A percentile compares a stretch with the other conserved stretches of the same genome.
These are phyloP conservation scores for Orthosia cruda DNA, from an alignment of 2,888 invertebrate genomes.

Conservation along the genomic window DNA sequence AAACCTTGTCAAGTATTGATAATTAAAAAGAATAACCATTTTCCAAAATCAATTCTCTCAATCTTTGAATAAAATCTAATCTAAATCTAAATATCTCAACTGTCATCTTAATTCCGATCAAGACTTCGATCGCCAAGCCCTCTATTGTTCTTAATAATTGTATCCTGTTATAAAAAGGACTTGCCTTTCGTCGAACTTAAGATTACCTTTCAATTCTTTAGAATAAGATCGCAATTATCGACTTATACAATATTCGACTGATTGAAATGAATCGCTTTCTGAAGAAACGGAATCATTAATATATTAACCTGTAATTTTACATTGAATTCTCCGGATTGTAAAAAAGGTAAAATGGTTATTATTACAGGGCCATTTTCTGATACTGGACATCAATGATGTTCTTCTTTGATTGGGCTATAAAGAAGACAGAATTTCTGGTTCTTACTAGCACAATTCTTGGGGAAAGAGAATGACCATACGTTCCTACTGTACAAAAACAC, in stretches of 20 bases:
- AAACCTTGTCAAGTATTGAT: no score
- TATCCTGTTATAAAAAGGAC: conserved; percentile 6
- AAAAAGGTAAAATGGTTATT: background rate
- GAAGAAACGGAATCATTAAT: conserved; percentile 18
- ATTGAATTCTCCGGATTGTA: conserved; percentile 6
- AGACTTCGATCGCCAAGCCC: background rate
- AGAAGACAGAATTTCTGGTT: background rate
- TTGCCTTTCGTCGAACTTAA: background rate
- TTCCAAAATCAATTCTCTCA: background rate
- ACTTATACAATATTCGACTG: conserved; percentile 23
- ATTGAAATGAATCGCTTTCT: conserved; percentile 52
- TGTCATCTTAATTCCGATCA: background rate
- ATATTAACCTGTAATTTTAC: conserved; percentile 30
- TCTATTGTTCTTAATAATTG: conserved; percentile 1
- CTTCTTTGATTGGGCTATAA: conserved; percentile 1
- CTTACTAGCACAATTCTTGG: no score
- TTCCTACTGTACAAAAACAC: no score
- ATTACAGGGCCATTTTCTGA: background rate
- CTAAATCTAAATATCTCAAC: background rate
- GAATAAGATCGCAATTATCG: conserved; percentile 44
- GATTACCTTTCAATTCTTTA: conserved; percentile 30
- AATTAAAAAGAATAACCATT: no score
- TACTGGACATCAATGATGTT: background rate
- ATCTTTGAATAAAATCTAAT: background rate
- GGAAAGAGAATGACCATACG: no score